Evolutionary conservation across 1,140 invertebrate species (phyloP).

Genomic region (Hypothenemus hampei): DNA sequence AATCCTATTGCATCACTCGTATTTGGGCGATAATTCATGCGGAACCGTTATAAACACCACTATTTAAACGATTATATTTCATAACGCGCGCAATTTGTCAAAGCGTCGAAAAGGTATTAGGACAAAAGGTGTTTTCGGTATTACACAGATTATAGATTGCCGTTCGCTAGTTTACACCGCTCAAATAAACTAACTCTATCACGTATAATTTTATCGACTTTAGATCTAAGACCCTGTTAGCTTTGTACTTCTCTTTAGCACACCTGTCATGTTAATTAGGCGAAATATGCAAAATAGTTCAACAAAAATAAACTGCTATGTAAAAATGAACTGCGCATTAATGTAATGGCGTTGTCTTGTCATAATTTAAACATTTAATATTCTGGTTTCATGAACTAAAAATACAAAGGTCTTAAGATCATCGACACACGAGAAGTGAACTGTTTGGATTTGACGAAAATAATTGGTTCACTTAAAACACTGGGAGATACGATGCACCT

Average conservation of each 20-base stretch:
- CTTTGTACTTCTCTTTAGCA: no score
- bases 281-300: no score
- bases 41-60: constrained; percentile 36
- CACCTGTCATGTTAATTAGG: no score
- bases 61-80: constrained; percentile 35
- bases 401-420: constrained; percentile 7
- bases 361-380: constrained; percentile 13
- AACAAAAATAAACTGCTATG: not conserved
- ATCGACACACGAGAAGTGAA: constrained; percentile 19
- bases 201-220: constrained; percentile 9
- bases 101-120: constrained; percentile 27
- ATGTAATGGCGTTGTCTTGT: constrained; percentile 1
- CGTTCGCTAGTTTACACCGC: constrained; percentile 18
- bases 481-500: constrained; percentile 13
- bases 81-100: constrained; percentile 32
- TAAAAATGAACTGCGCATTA: constrained; percentile 5
- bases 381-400: constrained; percentile 16
- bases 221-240: constrained; percentile 6
- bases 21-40: constrained; percentile 35
- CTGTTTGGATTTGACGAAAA: constrained; percentile 10
- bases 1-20: constrained; percentile 35
- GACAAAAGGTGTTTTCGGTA: constrained; percentile 29
- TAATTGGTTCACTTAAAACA: constrained; percentile 12
- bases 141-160: constrained; percentile 29
- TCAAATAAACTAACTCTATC: constrained; percentile 25